phyloP scores from a whole-genome alignment of 2,888 invertebrate species.

The Athripsodes cinereus region DNA sequence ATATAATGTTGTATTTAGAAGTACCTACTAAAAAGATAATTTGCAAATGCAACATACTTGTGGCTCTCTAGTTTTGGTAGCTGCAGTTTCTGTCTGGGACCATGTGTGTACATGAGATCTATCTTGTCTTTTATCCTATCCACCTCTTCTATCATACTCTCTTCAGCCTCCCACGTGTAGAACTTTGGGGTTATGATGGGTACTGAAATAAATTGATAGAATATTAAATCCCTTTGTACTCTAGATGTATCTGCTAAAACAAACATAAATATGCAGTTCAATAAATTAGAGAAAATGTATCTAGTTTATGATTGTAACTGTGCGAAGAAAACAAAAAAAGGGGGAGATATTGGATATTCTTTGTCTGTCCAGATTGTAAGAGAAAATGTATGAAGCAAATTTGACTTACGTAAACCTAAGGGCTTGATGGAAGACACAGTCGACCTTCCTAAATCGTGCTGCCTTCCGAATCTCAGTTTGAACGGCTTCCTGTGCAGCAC shows the following conservation, averaged over 20 bases:
- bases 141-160: slow-evolving; percentile 27
- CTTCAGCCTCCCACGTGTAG: slow-evolving; percentile 30
- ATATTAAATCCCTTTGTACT: too few species aligned
- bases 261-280: too few species aligned
- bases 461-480: slow-evolving; percentile 42
- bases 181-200: slow-evolving; percentile 35
- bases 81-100: slow-evolving; percentile 33
- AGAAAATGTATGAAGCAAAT: too few species aligned
- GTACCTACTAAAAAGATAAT: too few species aligned
- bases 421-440: slow-evolving; percentile 40
- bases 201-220: slow-evolving; percentile 31
- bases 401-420: slow-evolving; percentile 36
- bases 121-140: slow-evolving; percentile 32
- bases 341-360: too few species aligned
- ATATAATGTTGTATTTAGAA: too few species aligned
- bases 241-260: too few species aligned
- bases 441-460: slow-evolving; percentile 42
- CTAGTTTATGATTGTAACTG: too few species aligned
- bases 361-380: too few species aligned
- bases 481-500: slow-evolving; percentile 34
- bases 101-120: slow-evolving; percentile 27
- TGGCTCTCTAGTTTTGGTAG: slow-evolving; percentile 38
- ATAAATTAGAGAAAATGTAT: too few species aligned
- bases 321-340: too few species aligned
- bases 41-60: slow-evolving; percentile 29